phyloP scores from a whole-genome alignment of 2,113 vertebrate genomes.

The Oceanodroma tethys region DNA sequence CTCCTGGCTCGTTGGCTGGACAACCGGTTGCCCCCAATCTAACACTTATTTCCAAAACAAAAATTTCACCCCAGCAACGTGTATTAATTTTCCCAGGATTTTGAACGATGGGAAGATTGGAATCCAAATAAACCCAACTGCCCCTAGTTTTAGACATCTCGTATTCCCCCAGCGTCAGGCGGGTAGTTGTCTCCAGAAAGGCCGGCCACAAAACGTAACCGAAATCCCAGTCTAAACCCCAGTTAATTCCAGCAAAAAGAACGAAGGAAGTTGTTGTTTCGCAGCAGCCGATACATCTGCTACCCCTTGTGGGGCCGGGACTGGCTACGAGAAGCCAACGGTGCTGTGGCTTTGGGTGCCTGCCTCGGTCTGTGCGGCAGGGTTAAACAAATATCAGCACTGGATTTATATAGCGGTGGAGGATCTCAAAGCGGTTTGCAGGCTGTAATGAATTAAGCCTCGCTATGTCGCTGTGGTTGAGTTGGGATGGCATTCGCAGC shows the following conservation, averaged over 20 bases:
- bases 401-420: background rate
- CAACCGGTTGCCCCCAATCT: background rate
- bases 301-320: background rate
- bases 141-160: constrained; percentile 1
- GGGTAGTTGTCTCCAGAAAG: constrained; percentile 58
- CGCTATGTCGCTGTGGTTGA: background rate
- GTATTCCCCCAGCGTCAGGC: background rate
- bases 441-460: background rate
- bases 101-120: background rate
- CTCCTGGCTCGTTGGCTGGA: background rate
- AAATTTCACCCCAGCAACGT: background rate
- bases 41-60: background rate
- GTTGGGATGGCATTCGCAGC: background rate
- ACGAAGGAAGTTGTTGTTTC: constrained; percentile 31
- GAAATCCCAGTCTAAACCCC: constrained; percentile 32
- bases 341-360: constrained; percentile 20
- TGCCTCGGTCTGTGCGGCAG: background rate
- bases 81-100: constrained; percentile 11
- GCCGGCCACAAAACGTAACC: constrained; percentile 46
- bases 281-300: background rate
- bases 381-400: background rate
- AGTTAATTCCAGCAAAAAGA: background rate
- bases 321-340: background rate
- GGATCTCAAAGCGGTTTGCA: background rate
- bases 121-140: constrained; percentile 13